Base-by-base conservation (phyloP, 2,888 invertebrate genomes). In the Andrena marginata region DNA sequence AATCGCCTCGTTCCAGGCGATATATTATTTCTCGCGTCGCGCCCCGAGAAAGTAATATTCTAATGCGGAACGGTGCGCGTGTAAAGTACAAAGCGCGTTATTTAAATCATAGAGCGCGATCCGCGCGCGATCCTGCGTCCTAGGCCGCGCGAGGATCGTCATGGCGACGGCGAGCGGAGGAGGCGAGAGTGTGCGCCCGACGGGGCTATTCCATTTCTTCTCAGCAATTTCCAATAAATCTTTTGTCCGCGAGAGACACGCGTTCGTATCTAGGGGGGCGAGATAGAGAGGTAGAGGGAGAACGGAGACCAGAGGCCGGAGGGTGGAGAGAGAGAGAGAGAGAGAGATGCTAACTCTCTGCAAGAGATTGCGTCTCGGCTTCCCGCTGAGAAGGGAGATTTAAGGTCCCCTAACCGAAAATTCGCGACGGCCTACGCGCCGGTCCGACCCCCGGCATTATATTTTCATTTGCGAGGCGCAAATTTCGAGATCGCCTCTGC, bases 191-290 rank as follows among this genome's bases (percentile, higher is more conserved):
- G 73, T 69, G 74, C 74, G 74, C 78, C 42, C 33, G 77, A 86
- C 82, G 85, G 75, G 69, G 77, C 90, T 87, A 88, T 91, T 91
- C 90, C 89, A 90, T 92, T 92, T 90, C 91, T 90, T 91, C 90
- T 90, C 91, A 88, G 92, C 90, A 91, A 92, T 92, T 92, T 89
- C 91, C 90, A 92, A 92, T 92, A 92, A 92, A 92, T 92, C 92
- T 91, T 90, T 91, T 89, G 91, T 90, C 88, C 89, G 89, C 91
- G 89, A 90, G 92, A 91, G 91, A 90, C 91, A 87, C 89, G 87
- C 75, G 85, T 86, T 86, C 87, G 87, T 82, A 84, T 89, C 88
- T 84, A 77, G 84, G 85, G 35, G 81, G 87, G 63, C n/a, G 49
- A 10, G 49, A 33, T 60, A 51, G 51, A 35, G 42, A 31, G 64